Conservation (phyloP, 1,140 invertebrate species). For the Sogatella furcifera region DNA sequence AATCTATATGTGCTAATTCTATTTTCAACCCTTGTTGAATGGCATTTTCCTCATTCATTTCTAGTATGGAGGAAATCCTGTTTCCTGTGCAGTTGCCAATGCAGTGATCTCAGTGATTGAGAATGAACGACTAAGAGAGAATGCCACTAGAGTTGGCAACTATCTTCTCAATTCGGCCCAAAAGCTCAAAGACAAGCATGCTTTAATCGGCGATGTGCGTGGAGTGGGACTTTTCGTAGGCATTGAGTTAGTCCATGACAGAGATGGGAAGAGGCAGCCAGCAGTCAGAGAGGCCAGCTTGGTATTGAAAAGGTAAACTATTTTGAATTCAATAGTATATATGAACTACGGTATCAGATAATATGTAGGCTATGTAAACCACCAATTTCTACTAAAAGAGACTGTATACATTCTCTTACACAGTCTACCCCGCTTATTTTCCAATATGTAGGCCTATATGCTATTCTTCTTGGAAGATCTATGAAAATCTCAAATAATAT, state of each 20-base stretch:
- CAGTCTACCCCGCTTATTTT: too few species aligned
- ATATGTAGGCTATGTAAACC: too few species aligned
- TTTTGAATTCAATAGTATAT: background rate
- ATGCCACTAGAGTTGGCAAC: conserved; percentile 70
- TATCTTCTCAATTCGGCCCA: conserved; percentile 60
- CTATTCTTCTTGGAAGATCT: too few species aligned
- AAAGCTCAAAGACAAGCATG: conserved; percentile 58
- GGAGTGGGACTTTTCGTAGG: conserved; percentile 89
- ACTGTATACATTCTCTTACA: too few species aligned
- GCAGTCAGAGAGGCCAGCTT: conserved; percentile 72
- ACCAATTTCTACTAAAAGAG: too few species aligned
- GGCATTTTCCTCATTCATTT: conserved; percentile 24
- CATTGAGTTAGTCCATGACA: conserved; percentile 81
- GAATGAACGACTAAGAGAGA: conserved; percentile 71
- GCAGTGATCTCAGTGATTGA: conserved; percentile 92
- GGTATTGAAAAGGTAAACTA: conserved; percentile 60
- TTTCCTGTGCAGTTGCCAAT: conserved; percentile 90
- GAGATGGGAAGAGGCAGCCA: conserved; percentile 59
- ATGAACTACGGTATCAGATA: too few species aligned
- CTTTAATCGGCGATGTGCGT: conserved; percentile 76
- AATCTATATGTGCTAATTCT: background rate
- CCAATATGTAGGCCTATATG: too few species aligned
- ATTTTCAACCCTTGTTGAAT: background rate
- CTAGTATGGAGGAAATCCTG: conserved; percentile 95
- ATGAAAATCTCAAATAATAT: too few species aligned